A percentile compares a stretch with the other conserved stretches of the same genome.
phyloP scores from a whole-genome alignment of 2,888 invertebrate species.

The Andrena bucephala region DNA sequence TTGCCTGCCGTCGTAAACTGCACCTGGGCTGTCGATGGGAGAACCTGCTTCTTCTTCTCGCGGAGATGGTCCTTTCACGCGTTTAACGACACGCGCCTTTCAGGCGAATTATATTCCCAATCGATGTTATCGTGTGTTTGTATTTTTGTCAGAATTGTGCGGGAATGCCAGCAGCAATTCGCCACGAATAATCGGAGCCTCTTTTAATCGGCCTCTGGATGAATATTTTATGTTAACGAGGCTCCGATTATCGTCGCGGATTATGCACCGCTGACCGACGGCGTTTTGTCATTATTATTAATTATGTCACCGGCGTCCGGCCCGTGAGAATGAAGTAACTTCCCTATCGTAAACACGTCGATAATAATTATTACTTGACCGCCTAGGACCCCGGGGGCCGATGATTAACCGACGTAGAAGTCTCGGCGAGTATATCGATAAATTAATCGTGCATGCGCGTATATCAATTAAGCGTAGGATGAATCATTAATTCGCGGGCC shows the following conservation, averaged over 20 bases:
- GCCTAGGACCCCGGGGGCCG: conserved; percentile 56
- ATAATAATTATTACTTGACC: conserved; percentile 65
- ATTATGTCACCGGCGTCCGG: conserved; percentile 60
- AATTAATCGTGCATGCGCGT: conserved; percentile 73
- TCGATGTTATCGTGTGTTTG: background rate
- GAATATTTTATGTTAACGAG: conserved; percentile 59
- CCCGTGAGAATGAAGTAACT: conserved; percentile 61
- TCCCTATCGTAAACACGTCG: conserved; percentile 64
- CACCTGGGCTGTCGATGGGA: background rate
- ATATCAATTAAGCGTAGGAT: conserved; percentile 75
- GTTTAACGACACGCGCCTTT: background rate
- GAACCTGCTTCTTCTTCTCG: background rate
- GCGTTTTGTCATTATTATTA: conserved; percentile 68
- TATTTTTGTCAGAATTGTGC: too few species aligned
- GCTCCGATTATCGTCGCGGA: conserved; percentile 27
- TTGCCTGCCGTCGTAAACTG: conserved; percentile 1
- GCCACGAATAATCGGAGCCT: background rate
- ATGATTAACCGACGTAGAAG: conserved; percentile 66
- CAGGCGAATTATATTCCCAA: background rate
- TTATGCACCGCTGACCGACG: conserved; percentile 31
- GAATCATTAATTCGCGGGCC: conserved; percentile 69
- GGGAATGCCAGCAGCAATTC: too few species aligned
- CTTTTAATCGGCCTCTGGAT: conserved; percentile 23
- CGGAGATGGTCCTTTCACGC: background rate
- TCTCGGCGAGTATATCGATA: conserved; percentile 74